Evolutionary conservation across 2,113 vertebrate species (phyloP), one percentile per base, ranked within the genome.

Genomic region (Brevimyrus niger): DNA sequence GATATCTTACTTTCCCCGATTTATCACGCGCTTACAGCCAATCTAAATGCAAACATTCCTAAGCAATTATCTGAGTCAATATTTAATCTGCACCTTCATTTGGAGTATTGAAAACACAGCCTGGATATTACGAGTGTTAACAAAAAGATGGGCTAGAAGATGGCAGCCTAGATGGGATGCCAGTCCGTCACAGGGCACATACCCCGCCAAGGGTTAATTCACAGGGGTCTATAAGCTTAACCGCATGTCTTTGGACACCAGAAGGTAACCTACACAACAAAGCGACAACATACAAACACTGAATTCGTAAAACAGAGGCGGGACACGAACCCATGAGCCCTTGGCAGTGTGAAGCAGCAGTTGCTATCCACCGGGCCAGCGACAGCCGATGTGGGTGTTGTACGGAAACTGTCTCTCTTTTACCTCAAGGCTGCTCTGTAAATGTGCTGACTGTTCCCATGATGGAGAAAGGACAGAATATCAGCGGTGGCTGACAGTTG

Each of bases 41-140:
- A 42, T 89, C 53, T 89, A 89, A 89, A 89, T 89, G 89, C 84
- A 89, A 86, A 89, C 58, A 47, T 61, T 86, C 89, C 89, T 50
- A 73, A 86, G 89, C 83, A 89, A 89, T 87, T 85, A 86, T 86
- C 38, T 87, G 44, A 87, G 55, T 89, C 58, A 89, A 86, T 61
- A 86, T 86, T 86, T 69, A 86, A 89, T 89, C 83, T 84, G 84
- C 19, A 73, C 58, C 89, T 89, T 65, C 83, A 86, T 55, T 10
- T 86, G 86, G 42, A 89, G 87, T 89, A 73, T 58, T 65, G 38
- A 87, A 69, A 86, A 89, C 89, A 86, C 15, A 69, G 82, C n/a
- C 53, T 89, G 89, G 58, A 73, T 61, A 42, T 31, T 86, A 69
- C 3, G 13, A 87, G 11, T 17, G 50, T 50, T 87, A 51, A 27